A percentile compares a stretch with the other conserved stretches of the same genome.
phyloP scores from a whole-genome alignment of 2,797 vertebrate species.

The Graptemys geographica region DNA sequence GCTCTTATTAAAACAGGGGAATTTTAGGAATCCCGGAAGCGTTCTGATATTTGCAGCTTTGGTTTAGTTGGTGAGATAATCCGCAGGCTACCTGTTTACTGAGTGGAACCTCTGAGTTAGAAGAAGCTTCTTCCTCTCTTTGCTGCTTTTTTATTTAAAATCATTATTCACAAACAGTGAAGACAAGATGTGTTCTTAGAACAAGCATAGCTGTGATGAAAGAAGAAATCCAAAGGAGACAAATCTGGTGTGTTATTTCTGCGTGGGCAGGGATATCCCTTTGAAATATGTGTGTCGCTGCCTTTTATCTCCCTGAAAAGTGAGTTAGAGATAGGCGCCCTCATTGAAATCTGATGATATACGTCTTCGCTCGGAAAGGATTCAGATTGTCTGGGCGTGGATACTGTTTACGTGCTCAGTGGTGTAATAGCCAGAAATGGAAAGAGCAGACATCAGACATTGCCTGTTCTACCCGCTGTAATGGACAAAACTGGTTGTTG shows the following conservation, averaged over 20 bases:
- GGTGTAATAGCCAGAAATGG: not conserved
- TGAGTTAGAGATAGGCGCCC: not conserved
- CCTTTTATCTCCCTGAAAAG: constrained; percentile 21
- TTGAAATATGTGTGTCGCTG: constrained; percentile 5
- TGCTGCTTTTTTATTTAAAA: constrained; percentile 57
- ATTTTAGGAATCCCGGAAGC: constrained; percentile 18
- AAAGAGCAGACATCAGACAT: not conserved
- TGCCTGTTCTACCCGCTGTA: not conserved
- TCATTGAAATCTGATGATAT: not conserved
- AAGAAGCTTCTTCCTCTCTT: constrained; percentile 5
- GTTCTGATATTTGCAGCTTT: constrained; percentile 52
- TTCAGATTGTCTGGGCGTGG: not conserved
- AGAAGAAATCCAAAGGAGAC: constrained; percentile 26
- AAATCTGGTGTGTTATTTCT: not conserved
- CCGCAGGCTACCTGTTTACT: constrained; percentile 50
- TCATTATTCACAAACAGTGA: not conserved
- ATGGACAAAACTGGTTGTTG: not conserved
- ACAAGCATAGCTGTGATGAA: not conserved
- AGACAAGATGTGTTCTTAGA: not conserved
- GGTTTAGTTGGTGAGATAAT: constrained; percentile 66
- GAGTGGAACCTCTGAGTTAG: constrained; percentile 11
- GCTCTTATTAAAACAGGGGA: constrained; percentile 17
- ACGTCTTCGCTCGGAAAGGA: not conserved
- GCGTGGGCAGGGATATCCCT: constrained; percentile 1
- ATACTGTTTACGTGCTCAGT: not conserved